A percentile compares a stretch with the other conserved stretches of the same genome.
Evolutionary conservation across 2,888 invertebrate genomes (phyloP).

Genomic region (Stratiomys singularior): DNA sequence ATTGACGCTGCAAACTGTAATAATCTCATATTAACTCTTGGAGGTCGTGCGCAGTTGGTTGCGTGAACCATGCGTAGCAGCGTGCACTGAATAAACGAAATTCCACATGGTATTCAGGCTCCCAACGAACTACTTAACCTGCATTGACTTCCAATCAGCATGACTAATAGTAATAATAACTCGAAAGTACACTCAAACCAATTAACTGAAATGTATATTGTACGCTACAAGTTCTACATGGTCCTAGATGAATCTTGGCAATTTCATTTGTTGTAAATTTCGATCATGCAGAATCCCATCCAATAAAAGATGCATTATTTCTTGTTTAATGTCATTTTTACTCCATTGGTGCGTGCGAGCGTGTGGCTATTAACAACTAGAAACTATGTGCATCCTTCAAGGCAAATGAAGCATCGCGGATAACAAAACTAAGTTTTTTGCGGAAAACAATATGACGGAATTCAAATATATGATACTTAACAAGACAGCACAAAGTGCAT

Average conservation of each 20-base stretch:
- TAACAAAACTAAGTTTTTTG: too few species aligned
- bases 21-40: constrained; percentile 14
- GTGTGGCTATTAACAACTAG: too few species aligned
- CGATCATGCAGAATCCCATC: neutral
- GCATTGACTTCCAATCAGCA: constrained; percentile 45
- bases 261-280: neutral
- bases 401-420: too few species aligned
- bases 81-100: constrained; percentile 20
- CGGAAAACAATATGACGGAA: too few species aligned
- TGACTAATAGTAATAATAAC: constrained; percentile 52
- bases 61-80: constrained; percentile 16
- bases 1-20: neutral
- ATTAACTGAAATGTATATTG: constrained; percentile 49
- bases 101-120: constrained; percentile 40
- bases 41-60: neutral
- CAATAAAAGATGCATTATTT: neutral
- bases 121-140: neutral
- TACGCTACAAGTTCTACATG: neutral
- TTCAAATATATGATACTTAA: too few species aligned
- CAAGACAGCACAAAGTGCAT: too few species aligned
- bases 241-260: neutral
- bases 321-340: neutral
- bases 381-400: too few species aligned
- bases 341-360: too few species aligned
- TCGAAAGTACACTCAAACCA: constrained; percentile 52